phyloP scores from a whole-genome alignment of 2,797 vertebrate species.

The Threskiornis aethiopicus region DNA sequence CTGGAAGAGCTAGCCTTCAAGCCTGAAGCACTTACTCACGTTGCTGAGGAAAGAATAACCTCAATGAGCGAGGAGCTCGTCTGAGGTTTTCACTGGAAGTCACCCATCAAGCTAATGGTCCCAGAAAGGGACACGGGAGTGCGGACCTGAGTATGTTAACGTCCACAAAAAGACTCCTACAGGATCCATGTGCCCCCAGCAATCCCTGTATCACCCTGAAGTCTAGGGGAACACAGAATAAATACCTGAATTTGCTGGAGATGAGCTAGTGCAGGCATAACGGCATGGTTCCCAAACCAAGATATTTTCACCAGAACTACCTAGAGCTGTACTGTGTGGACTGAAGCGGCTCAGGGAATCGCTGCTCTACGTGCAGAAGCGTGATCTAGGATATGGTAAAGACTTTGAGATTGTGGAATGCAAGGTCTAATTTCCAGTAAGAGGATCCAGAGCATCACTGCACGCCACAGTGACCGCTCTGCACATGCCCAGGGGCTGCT shows the following conservation, averaged over 20 bases:
- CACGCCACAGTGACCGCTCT: background rate
- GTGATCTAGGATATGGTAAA: background rate
- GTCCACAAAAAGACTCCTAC: accelerated
- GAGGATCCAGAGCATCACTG: background rate
- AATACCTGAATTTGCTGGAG: background rate
- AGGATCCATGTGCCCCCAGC: background rate
- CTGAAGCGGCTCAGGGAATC: background rate
- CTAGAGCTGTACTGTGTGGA: background rate
- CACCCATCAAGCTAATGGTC: background rate
- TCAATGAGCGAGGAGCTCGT: background rate
- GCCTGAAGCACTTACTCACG: background rate
- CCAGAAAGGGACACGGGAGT: accelerated
- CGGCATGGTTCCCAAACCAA: accelerated
- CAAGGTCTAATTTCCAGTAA: background rate
- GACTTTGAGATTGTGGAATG: accelerated
- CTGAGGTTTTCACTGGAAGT: background rate
- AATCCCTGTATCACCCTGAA: background rate
- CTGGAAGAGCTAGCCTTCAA: background rate
- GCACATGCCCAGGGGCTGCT: background rate
- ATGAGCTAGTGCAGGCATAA: background rate
- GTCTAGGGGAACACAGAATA: background rate
- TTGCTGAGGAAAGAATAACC: background rate
- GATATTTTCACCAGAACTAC: background rate
- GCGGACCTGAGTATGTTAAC: background rate
- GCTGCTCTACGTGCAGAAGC: background rate